These are phyloP conservation scores for Agrotis puta DNA, from an alignment of 2,888 invertebrate genomes.

Conservation along the genomic window DNA sequence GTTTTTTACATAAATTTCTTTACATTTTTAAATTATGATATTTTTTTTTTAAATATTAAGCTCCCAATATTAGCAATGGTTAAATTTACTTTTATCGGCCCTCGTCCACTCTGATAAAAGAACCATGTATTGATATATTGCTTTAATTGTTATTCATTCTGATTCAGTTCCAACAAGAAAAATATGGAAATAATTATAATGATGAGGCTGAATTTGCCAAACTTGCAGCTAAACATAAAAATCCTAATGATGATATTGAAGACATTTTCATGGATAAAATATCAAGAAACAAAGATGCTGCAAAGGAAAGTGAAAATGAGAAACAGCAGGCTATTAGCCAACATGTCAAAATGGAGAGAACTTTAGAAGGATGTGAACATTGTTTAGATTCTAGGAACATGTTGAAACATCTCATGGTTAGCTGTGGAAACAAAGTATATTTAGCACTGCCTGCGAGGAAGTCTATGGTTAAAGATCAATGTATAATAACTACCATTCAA, in stretches of 20 bases:
- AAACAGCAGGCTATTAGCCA: conserved; percentile 93
- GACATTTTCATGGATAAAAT: conserved; percentile 96
- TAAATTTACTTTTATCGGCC: background rate
- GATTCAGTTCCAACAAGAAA: conserved; percentile 94
- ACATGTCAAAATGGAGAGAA: conserved; percentile 93
- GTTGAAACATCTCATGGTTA: conserved; percentile 96
- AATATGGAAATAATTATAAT: conserved; percentile 94
- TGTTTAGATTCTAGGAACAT: conserved; percentile 96
- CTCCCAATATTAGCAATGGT: background rate
- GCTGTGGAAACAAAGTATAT: conserved; percentile 96
- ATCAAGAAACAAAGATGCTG: conserved; percentile 92
- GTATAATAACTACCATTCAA: conserved; percentile 95
- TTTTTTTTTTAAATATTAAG: background rate
- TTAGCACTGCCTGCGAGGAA: conserved; percentile 95
- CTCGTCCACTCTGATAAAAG: background rate
- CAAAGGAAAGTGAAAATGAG: conserved; percentile 92
- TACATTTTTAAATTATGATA: too few relatives aligned
- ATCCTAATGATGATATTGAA: conserved; percentile 94
- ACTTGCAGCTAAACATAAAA: conserved; percentile 92
- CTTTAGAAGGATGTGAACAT: conserved; percentile 95
- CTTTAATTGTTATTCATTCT: background rate
- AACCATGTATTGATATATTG: background rate
- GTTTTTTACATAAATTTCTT: too few relatives aligned
- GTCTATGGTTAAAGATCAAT: conserved; percentile 96
- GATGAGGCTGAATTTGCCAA: conserved; percentile 95